Base-by-base conservation (phyloP, 2,888 invertebrate species). In the Caenorhabditis sp. region DNA sequence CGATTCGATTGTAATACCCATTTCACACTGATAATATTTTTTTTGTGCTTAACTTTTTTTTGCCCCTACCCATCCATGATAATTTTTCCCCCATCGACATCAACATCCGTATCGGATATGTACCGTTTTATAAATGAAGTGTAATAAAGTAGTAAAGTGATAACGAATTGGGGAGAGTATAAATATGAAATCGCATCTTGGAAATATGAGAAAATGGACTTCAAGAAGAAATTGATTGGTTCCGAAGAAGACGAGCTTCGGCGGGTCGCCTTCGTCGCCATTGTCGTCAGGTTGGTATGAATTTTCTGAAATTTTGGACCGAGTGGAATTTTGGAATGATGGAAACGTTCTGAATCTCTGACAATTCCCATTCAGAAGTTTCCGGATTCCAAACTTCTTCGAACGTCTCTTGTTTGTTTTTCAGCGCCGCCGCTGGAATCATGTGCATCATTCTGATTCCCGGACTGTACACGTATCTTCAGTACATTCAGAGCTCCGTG, bases 401-500 rank as follows among this genome's bases (percentile, higher is more conserved):
- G 31, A 8, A 35, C 4, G 47, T 47, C 19, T 47, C 4, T 54
- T 54, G 19, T 56, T 5, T 59, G 5, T n/a, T 51, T 85, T 86
- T 70, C 58, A 87, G 87, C 24, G 84, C 87, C 7, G 80, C 80
- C 19, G 85, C 87, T 47, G 87, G 84, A 22, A 63, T 87, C 24
- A 81, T 84, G 68, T 87, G 87, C 63, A 83, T 87, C 38, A 82
- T 87, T 76, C 59, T 87, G 51, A 80, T 87, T 68, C 87, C 87
- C 5, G 85, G 84, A 22, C 69, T 87, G 2, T 87, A 87, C 82
- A 85, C 87, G 2, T 87, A 87, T 79, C 76, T 87, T 12, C 87
- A 87, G 49, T 83, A 81, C 47, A 85, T 87, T 73, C 87, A 87
- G 49, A 87, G 87, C 68, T 82, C 85, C 2, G 87, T 87, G 61